Conservation (phyloP, 2,113 vertebrate genomes). For the Toxotes chatareus region DNA sequence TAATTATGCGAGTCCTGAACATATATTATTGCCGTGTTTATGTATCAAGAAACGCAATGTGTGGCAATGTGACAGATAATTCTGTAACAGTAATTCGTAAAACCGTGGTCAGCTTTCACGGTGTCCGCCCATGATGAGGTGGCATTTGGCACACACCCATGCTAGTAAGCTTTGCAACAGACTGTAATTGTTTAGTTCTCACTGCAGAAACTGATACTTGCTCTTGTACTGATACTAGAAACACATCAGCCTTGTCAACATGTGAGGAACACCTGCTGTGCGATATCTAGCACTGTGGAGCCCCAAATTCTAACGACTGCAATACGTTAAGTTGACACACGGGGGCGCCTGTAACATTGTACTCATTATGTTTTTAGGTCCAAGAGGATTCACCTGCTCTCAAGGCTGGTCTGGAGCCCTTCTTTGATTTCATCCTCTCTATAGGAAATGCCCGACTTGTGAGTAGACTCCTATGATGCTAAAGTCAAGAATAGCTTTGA, state of each 20-base stretch:
- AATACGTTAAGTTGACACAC: slow-evolving; percentile 11
- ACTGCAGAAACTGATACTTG: neutral
- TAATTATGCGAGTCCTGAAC: neutral
- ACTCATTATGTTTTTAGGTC: slow-evolving; percentile 78
- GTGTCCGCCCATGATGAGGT: slow-evolving; percentile 71
- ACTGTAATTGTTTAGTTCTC: neutral
- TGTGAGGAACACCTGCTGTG: neutral
- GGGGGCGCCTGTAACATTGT: slow-evolving; percentile 30
- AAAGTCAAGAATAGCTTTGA: neutral
- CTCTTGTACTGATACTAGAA: neutral
- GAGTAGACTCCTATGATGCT: slow-evolving; percentile 44
- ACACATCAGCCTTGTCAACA: neutral
- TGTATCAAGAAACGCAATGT: no score
- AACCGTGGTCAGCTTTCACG: neutral
- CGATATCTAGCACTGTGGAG: neutral
- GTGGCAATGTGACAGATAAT: neutral
- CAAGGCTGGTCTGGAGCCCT: slow-evolving; percentile 92
- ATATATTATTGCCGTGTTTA: neutral
- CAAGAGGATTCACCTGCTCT: slow-evolving; percentile 93
- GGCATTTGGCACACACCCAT: slow-evolving; percentile 62
- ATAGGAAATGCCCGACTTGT: slow-evolving; percentile 91
- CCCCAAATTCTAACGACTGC: neutral
- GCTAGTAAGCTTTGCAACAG: no score
- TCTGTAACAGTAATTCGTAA: neutral
- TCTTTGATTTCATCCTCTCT: slow-evolving; percentile 96